These are phyloP conservation scores for Holothuria glaberrima DNA, from an alignment of 35 echinoderm and acorn worm species.

Conservation along the genomic window DNA sequence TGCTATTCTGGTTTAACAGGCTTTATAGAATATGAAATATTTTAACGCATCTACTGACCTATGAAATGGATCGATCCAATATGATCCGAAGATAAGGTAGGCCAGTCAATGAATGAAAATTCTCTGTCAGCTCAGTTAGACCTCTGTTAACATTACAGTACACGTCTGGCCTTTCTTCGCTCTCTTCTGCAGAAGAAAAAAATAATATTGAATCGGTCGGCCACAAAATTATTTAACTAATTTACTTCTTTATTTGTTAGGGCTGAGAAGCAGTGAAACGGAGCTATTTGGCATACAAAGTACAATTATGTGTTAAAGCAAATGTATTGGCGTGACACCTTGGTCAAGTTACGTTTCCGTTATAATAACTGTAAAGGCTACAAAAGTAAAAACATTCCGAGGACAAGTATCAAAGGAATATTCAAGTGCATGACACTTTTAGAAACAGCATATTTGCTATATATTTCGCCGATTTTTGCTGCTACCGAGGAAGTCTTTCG, in stretches of 20 bases:
- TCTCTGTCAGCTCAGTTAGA: neutral
- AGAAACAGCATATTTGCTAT: too few species aligned
- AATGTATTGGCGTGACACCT: too few species aligned
- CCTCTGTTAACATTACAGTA: neutral
- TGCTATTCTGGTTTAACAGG: slow-evolving; percentile 1
- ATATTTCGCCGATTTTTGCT: too few species aligned
- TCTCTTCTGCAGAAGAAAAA: slow-evolving; percentile 23
- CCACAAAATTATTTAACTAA: slow-evolving; percentile 21
- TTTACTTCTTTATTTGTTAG: neutral
- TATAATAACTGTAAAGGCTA: too few species aligned
- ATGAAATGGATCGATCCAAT: neutral
- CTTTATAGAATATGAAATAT: neutral
- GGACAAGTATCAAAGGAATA: too few species aligned
- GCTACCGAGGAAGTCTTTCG: too few species aligned
- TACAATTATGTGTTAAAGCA: too few species aligned
- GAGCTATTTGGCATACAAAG: slow-evolving; percentile 61
- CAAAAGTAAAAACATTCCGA: too few species aligned
- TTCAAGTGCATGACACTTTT: too few species aligned
- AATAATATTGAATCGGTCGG: slow-evolving; percentile 5
- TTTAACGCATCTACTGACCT: too few species aligned
- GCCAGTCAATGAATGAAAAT: neutral
- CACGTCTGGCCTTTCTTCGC: slow-evolving; percentile 3
- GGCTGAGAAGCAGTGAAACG: too few species aligned
- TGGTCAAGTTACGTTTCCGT: too few species aligned
- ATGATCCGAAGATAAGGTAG: neutral